Evolutionary conservation across 2,888 invertebrate genomes (phyloP), one percentile per base, ranked within the genome.

Genomic region (Agonopterix arenella): DNA sequence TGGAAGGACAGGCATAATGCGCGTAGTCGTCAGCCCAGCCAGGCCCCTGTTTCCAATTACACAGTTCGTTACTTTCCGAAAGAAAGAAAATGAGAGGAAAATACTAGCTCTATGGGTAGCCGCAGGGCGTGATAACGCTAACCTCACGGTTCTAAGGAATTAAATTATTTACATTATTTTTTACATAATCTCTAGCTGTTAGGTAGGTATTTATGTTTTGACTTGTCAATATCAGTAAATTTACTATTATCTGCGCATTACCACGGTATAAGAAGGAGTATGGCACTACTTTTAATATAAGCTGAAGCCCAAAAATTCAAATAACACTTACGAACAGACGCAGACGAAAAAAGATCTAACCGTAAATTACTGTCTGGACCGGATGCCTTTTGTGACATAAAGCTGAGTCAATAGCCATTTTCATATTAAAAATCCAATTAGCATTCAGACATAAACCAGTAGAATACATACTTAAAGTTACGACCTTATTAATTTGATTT

Each of bases 11-110:
- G 51, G 62, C 64, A 62, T 68, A 70, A 73, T 69, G 62, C 64
- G 59, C 62, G 59, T 58, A 69, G 67, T 74, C 75, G 70, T 70
- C 68, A 66, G 68, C 66, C 67, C 70, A 66, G 70, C 72, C 70
- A 68, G 68, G 69, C 70, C 74, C 73, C 68, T 71, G 70, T 68
- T 76, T 74, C 76, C 79, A 79, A 84, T 83, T 83, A 80, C 78
- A 81, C 81, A 81, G 81, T 82, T 81, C 80, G 81, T 83, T 84
- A 83, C 79, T 74, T 76, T 64, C 66, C 61, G 69, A 76, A 76
- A 76, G 70, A 78, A 80, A 81, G 74, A 80, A 80, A 76, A 81
- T 76, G 68, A 73, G 73, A 73, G 68, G 66, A 72, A 79, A 80
- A 78, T 76, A 72, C 67, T 69, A 62, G 61, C 61, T 62, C 64